Evolutionary conservation across 64 coral and sea anemone species (phyloP).

Genomic region (Orbicella faveolata): DNA sequence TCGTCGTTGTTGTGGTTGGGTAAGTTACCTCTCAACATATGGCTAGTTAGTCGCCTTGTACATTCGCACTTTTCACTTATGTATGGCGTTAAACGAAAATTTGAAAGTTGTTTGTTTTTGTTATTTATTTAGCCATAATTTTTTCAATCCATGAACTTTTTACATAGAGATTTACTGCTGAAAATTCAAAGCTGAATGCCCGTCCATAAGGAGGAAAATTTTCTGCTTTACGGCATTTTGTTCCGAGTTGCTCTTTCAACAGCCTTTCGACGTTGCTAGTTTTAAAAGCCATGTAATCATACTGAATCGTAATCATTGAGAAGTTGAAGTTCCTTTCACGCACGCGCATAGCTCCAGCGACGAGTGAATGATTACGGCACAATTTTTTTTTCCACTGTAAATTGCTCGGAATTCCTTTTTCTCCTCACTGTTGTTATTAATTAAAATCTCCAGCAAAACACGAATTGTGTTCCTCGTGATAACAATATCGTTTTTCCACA

Average conservation of each 20-base stretch:
- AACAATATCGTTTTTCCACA: too few relatives aligned
- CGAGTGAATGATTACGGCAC: background rate
- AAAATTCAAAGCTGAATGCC: background rate
- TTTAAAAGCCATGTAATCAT: constrained; percentile 2
- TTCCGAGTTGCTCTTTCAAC: background rate
- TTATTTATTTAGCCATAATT: constrained; percentile 46
- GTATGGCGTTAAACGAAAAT: constrained; percentile 18
- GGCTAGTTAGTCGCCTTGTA: background rate
- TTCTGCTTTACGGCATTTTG: background rate
- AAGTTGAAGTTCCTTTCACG: background rate
- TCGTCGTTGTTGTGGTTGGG: constrained; percentile 87
- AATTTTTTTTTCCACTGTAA: constrained; percentile 1
- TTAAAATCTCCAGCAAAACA: background rate
- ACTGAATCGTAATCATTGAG: background rate
- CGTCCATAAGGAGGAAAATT: background rate
- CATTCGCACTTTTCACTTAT: background rate
- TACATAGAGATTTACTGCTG: background rate
- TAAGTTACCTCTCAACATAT: constrained; percentile 20
- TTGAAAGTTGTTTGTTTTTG: constrained; percentile 36
- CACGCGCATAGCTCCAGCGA: background rate
- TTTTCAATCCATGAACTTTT: constrained; percentile 35
- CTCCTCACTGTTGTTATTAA: too few relatives aligned
- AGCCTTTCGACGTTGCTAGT: background rate
- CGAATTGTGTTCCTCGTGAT: background rate
- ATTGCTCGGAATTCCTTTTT: background rate